Percentiles rank a stretch among this genome's conserved stretches.
These are phyloP conservation scores for Congeria kusceri DNA, from an alignment of 2,888 invertebrate species.

Conservation along the genomic window DNA sequence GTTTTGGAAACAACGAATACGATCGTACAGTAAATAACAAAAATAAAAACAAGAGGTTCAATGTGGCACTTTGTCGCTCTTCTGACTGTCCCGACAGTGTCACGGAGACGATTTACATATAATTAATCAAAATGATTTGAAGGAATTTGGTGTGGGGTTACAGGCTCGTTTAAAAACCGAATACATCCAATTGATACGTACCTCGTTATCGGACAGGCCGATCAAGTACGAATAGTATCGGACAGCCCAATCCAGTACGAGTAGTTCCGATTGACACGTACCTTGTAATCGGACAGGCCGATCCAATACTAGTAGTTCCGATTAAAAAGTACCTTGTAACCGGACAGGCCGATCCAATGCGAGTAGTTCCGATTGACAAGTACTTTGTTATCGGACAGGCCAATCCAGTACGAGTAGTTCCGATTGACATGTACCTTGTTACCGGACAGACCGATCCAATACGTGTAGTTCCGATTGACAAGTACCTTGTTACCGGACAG, in stretches of 20 bases:
- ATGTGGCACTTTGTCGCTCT: too few relatives aligned
- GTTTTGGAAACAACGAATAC: too few relatives aligned
- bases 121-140: too few relatives aligned
- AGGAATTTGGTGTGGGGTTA: too few relatives aligned
- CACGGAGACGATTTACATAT: too few relatives aligned
- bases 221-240: conserved; percentile 66
- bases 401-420: conserved; percentile 69
- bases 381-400: conserved; percentile 66
- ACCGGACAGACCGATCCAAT: conserved; percentile 75
- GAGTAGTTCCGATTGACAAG: neutral
- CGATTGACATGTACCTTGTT: conserved; percentile 50
- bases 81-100: too few relatives aligned
- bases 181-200: conserved; percentile 23
- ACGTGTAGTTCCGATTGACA: conserved; percentile 34
- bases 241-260: too few relatives aligned
- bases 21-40: too few relatives aligned
- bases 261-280: conserved; percentile 23
- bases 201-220: conserved; percentile 67
- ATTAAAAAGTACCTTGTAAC: neutral
- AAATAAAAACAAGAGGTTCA: too few relatives aligned
- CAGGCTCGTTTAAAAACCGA: too few relatives aligned
- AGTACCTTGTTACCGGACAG: conserved; percentile 9
- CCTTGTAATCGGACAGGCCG: conserved; percentile 67
- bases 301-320: conserved; percentile 66
- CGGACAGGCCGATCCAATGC: neutral